Conservation (phyloP, 1,140 invertebrate species). For the Drosophila azteca region DNA sequence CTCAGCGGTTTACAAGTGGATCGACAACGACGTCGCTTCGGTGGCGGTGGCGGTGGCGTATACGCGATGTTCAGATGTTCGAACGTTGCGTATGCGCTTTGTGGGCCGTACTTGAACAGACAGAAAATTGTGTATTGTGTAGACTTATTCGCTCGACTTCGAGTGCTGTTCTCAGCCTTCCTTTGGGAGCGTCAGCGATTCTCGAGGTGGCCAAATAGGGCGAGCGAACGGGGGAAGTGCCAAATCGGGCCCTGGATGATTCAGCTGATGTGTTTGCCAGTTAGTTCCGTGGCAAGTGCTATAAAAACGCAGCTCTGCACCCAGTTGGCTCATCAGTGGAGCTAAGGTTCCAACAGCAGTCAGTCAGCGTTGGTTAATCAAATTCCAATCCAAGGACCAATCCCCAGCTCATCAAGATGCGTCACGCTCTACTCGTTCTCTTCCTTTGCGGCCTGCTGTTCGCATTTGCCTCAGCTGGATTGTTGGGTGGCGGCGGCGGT, state of each 20-base stretch:
- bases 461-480: constrained; percentile 57
- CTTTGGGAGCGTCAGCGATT: constrained; percentile 51
- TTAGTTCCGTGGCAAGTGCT: constrained; percentile 37
- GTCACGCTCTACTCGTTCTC: constrained; percentile 57
- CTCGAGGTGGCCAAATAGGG: too few relatives aligned
- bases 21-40: neutral
- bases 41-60: constrained; percentile 51
- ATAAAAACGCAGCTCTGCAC: constrained; percentile 56
- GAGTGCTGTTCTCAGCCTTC: constrained; percentile 67
- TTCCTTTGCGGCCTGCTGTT: constrained; percentile 59
- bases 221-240: neutral
- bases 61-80: constrained; percentile 60
- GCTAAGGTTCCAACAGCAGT: constrained; percentile 53
- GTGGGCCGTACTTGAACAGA: constrained; percentile 54
- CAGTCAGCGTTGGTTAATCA: constrained; percentile 29
- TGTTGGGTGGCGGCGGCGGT: constrained; percentile 38
- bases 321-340: constrained; percentile 59
- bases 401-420: constrained; percentile 44
- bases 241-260: constrained; percentile 52
- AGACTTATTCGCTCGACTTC: neutral
- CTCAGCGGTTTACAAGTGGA: constrained; percentile 70
- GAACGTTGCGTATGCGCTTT: constrained; percentile 60
- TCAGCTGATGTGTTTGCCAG: constrained; percentile 39
- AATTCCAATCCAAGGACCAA: neutral
- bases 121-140: constrained; percentile 19